Evolutionary conservation across 2,113 vertebrate species (phyloP).

Genomic region (Fregata magnificens): DNA sequence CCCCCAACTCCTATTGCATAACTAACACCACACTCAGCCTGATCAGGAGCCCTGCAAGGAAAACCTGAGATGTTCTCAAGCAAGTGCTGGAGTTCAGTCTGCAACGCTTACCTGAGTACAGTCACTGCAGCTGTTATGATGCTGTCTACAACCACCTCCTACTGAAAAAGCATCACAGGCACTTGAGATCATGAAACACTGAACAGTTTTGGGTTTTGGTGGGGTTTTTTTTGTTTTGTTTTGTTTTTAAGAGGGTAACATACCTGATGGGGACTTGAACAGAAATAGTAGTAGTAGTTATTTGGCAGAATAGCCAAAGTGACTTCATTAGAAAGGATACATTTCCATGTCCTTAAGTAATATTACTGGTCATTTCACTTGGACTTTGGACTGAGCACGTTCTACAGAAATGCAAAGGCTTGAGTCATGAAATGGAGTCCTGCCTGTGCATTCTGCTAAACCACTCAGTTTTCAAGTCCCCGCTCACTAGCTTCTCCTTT

Average conservation of each 20-base stretch:
- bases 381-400: background rate
- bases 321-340: background rate
- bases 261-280: background rate
- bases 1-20: background rate
- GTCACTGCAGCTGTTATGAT: background rate
- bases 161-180: background rate
- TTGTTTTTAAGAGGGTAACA: background rate
- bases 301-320: background rate
- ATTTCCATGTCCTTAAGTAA: background rate
- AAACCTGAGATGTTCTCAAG: background rate
- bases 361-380: background rate
- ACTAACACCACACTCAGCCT: background rate
- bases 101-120: background rate
- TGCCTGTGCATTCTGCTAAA: background rate
- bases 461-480: background rate
- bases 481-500: background rate
- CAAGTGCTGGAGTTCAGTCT: background rate
- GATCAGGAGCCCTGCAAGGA: background rate
- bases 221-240: too few relatives aligned
- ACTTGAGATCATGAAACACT: background rate
- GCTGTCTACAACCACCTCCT: background rate
- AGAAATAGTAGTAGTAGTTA: background rate
- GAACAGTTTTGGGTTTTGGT: background rate
- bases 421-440: constrained; percentile 2
- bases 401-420: background rate